Base-by-base conservation (phyloP, 2,888 invertebrate species). In the Ochropleura plecta region DNA sequence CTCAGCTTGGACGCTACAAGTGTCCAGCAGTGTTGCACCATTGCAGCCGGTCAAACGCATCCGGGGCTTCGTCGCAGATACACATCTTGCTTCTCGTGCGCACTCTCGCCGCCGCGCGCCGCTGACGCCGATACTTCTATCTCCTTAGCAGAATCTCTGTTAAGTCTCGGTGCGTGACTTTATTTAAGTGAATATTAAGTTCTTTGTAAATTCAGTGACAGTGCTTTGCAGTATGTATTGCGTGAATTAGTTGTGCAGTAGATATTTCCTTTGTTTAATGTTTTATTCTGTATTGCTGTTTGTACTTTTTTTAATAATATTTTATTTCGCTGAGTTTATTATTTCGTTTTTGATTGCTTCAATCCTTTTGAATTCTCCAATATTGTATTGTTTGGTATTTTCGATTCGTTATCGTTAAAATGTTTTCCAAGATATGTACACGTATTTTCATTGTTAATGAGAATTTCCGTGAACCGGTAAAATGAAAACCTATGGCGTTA, bases 1-100 rank as follows among this genome's bases (percentile, higher is more conserved):
- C 48, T 40, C 46, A n/a, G 44, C 62, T 75, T 59, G 73, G 60
- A 49, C 72, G 67, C 78, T 70, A 79, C 81, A 78, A 83, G 87
- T 86, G 86, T 70, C 73, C 64, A 65, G 68, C 64, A 65, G 68
- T 42, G 14, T 44, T 79, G 78, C 81, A 82, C 62, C 14, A 46
- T 7, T 71, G 71, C 73, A 53, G 51, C 8, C 20, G 53, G 51
- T 68, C 57, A 85, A 62, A 75, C 76, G 72, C 80, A 73, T 78
- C 73, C 66, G n/a, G 30, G 16, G 14, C 49, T 12, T 53, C 49
- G 30, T n/a, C 60, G 62, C 53, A 12, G 20, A 9, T 51, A 49
- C 51, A 64, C 77, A 74, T 71, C 18, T 60, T 10, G n/a, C 16
- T 51, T 40, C 12, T 40, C 40, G 48, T 30, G 51, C 51, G 10